Base-by-base conservation (phyloP, 2,888 invertebrate species). In the Creontiades dilutus region DNA sequence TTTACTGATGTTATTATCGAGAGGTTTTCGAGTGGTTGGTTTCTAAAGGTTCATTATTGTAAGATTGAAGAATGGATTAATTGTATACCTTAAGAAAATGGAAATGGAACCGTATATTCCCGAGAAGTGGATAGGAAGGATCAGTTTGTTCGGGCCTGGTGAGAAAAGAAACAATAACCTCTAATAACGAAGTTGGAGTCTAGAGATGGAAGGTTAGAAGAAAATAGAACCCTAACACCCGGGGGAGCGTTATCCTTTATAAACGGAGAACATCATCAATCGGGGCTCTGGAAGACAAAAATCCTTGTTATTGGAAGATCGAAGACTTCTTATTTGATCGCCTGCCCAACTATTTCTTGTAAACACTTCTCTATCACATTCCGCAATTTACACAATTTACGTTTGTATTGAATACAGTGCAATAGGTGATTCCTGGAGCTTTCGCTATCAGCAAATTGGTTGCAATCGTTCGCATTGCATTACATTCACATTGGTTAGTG, bases 241-340 rank as follows among this genome's bases (percentile, higher is more conserved):
- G 23, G 68, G 68, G 23, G 23, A 68, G 68, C 23, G 27, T 68
- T 23, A 68, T 68, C 23, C 68, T 23, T 0, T 68, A 12, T 68
- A 23, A 23, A 12, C 68, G 68, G 19, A 68, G 23, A 68, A 68
- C 68, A 68, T 68, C 68, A 68, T 68, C 68, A 68, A 27, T 27
- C 68, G 68, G 68, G 23, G 23, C 23, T 68, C 68, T 23, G 12
- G 68, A 68, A 68, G 5, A 23, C 23, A 68, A 68, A 19, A 68
- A 9, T 23, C 68, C 27, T 19, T 68, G 68, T 23, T 68, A 68
- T 68, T 68, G 68, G 23, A 13, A 19, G 27, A 68, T 23, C 19
- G 68, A 23, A 23, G 23, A 7, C 12, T 23, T 68, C 23, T 68
- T 68, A 68, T 68, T 19, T 68, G 23, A 68, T 3, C 11, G 16